Conservation (phyloP, 2,888 invertebrate species). For the Dusona sp. region DNA sequence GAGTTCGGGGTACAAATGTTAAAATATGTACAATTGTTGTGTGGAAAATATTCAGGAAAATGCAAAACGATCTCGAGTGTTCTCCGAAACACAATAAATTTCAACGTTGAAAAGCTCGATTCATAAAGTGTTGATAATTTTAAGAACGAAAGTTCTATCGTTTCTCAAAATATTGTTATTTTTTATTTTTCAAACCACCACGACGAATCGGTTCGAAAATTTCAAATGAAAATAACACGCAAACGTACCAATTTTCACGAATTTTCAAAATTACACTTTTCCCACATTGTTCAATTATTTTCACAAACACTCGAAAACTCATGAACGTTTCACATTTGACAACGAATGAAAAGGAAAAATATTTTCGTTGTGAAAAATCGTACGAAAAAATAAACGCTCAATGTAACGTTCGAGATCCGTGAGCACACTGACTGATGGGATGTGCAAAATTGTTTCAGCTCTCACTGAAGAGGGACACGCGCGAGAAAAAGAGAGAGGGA, state of each 20-base stretch:
- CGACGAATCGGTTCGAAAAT: not conserved
- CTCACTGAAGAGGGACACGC: conserved; percentile 20
- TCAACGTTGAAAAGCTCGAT: not conserved
- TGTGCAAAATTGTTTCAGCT: conserved; percentile 36
- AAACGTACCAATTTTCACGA: conserved; percentile 34
- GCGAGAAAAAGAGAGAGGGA: conserved; percentile 2
- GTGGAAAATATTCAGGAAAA: not conserved
- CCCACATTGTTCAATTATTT: conserved; percentile 9
- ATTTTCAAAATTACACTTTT: conserved; percentile 4
- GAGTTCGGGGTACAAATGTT: not conserved
- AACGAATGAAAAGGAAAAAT: not conserved
- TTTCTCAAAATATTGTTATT: not conserved
- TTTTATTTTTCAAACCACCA: not conserved
- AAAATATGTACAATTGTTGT: not conserved
- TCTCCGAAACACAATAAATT: conserved; percentile 12
- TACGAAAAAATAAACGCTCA: conserved; percentile 13
- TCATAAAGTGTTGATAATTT: not conserved
- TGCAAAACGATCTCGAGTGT: not conserved
- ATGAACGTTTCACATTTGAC: not conserved
- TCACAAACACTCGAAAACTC: not conserved
- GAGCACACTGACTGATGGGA: conserved; percentile 55
- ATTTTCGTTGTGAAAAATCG: not conserved
- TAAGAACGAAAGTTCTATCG: not conserved
- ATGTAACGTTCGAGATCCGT: conserved; percentile 56
- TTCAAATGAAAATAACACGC: not conserved